Evolutionary conservation across 2,113 vertebrate genomes (phyloP), one percentile per base, ranked within the genome.

Genomic region (Ochotona princeps): DNA sequence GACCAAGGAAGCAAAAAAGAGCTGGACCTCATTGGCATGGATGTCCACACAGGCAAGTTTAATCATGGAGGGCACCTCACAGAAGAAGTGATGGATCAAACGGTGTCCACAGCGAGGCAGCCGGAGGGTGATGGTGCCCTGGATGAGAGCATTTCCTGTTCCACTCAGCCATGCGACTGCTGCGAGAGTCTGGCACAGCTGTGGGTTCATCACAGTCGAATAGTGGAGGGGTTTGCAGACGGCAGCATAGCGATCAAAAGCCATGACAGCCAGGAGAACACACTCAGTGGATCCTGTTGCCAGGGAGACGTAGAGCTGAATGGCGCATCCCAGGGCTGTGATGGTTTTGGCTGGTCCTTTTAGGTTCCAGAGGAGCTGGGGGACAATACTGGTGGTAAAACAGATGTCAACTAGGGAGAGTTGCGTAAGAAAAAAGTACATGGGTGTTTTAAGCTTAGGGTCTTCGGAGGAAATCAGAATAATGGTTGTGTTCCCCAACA

Each of bases 171-270:
- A 97, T 0, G 89, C 82, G 30, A 92, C 18, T 18, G n/a, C 38
- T 20, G 87, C 76, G 32, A 96, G 85, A 9, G 54, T 32, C 20
- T 92, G 88, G 35, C 94, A 97, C 3, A 96, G 30, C 18, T 4
- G 28, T 47, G 82, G 93, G 73, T 96, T 94, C 91, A 97, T 96
- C 57, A 96, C 38, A 6, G 70, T 18, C 14, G 61, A 35, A 3
- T 97, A 97, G 30, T 92, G 96, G 15, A 97, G 94, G 65, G 96
- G 96, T 63, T 90, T 93, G 35, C 96, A 97, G 14, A 97, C 78
- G 1, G 94, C 94, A 61, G 95, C 89, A 32, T 93, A 95, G 18
- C 83, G 65, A 60, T 96, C 92, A 57, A 95, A 97, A 65, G 95
- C 94, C 96, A 95, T 96, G 13, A 94, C 74, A 7, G 94, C 87